Percentiles rank a stretch among this genome's conserved stretches.
phyloP scores from a whole-genome alignment of 2,888 invertebrate genomes.

The Synanthedon myopaeformis region DNA sequence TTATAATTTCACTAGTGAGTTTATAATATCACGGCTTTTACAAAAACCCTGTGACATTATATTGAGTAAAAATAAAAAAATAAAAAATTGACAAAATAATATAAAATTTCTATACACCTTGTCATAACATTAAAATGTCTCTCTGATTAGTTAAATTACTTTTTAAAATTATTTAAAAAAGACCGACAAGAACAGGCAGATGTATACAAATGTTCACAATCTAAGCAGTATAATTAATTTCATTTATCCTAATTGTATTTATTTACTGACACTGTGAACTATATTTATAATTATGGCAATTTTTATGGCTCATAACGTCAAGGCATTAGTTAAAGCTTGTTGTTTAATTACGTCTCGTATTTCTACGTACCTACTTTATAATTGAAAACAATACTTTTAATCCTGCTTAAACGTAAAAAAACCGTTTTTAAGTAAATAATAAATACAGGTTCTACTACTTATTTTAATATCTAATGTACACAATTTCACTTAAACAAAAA shows the following conservation, averaged over 20 bases:
- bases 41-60: too few species aligned
- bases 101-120: not conserved
- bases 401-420: not conserved
- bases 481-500: not conserved
- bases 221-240: conserved; percentile 10
- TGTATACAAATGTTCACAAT: conserved; percentile 8
- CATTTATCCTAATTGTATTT: conserved; percentile 15
- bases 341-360: not conserved
- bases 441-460: not conserved
- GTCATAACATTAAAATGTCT: too few species aligned
- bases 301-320: conserved; percentile 25
- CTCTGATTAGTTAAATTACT: not conserved
- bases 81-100: too few species aligned
- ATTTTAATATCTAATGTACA: not conserved
- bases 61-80: not conserved
- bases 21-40: too few species aligned
- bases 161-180: conserved; percentile 7
- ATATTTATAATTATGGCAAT: conserved; percentile 37
- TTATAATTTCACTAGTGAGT: too few species aligned
- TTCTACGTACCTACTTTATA: not conserved
- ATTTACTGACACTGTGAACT: conserved; percentile 11
- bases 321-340: conserved; percentile 54
- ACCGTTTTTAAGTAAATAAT: not conserved
- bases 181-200: conserved; percentile 12
- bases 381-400: not conserved